Evolutionary conservation across 2,113 vertebrate species (phyloP), one percentile per base, ranked within the genome.

Genomic region (human): DNA sequence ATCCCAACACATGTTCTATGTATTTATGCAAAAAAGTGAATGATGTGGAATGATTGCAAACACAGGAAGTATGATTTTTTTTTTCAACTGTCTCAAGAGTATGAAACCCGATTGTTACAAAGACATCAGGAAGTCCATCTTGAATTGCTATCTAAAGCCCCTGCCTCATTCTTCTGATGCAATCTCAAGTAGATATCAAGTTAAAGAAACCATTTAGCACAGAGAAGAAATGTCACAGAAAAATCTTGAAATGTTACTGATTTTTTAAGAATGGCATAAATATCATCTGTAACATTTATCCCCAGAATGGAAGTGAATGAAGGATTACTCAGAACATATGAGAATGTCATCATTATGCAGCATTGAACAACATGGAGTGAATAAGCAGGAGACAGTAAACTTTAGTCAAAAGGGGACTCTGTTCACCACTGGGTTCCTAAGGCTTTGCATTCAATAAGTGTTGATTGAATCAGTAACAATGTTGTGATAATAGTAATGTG

Each of bases 181-280:
- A 55, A 55, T 68, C 38, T 87, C 68, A 57, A 75, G 73, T 30
- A 89, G 50, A 55, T 81, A 78, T 23, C 45, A 78, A 87, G 18
- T 90, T 66, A 90, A 93, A 73, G 82, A 93, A 92, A 57, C 52
- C 27, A 57, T 59, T 61, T 43, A 40, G 18, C 43, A 61, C 32
- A 40, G 20, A 92, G 87, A 83, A 97, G 81, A 79, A 64, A 83
- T 92, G 59, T 87, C 91, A 95, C 73, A 89, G 80, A 72, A 92
- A 72, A 96, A 75, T 95, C 81, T 68, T 79, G 72, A 85, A 73
- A 55, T 43, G 16, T 61, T 93, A 68, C 23, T 75, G 94, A 90
- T 79, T 90, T 94, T 83, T 96, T 66, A 92, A 86, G 75, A 81
- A 87, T 73, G 82, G 86, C 48, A 79, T 66, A 91, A 94, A 93